Percentiles rank a stretch among this genome's conserved stretches.
Evolutionary conservation across 2,113 vertebrate species (phyloP).

Genomic region (Campylomormyrus tamandua): DNA sequence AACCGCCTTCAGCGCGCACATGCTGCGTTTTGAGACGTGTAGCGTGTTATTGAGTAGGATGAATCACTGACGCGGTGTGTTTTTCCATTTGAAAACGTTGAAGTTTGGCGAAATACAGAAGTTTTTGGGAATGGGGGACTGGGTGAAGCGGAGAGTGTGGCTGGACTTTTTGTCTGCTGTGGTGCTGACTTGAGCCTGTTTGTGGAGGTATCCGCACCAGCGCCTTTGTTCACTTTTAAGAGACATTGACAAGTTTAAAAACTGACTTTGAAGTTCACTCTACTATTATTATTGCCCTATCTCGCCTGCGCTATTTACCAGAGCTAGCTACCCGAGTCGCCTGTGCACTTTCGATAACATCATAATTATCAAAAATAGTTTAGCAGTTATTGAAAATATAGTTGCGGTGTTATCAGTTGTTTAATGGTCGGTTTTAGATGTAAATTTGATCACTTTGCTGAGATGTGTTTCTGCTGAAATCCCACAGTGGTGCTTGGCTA

Average conservation of each 20-base stretch:
- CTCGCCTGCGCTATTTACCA: neutral
- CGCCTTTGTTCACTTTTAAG: constrained; percentile 58
- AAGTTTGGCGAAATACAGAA: constrained; percentile 58
- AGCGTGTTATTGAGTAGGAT: neutral
- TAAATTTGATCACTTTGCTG: neutral
- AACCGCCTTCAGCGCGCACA: constrained; percentile 32
- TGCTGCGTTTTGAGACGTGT: constrained; percentile 30
- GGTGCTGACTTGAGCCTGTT: constrained; percentile 41
- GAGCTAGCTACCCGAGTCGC: neutral
- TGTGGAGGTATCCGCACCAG: constrained; percentile 53
- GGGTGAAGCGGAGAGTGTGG: constrained; percentile 45
- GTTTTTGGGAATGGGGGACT: constrained; percentile 57
- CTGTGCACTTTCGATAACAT: neutral
- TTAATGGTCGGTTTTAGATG: neutral
- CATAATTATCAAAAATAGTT: neutral
- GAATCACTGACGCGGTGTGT: neutral
- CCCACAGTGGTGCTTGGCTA: neutral
- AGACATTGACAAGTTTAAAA: constrained; percentile 36
- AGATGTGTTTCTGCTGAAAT: neutral
- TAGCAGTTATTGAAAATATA: neutral
- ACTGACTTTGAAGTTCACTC: constrained; percentile 38
- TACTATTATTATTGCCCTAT: neutral
- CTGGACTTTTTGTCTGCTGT: constrained; percentile 51
- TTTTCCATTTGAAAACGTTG: constrained; percentile 33
- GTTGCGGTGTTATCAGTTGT: neutral